Evolutionary conservation across 2,888 invertebrate genomes (phyloP), one percentile per base, ranked within the genome.

Genomic region (Epistrophe eligans): DNA sequence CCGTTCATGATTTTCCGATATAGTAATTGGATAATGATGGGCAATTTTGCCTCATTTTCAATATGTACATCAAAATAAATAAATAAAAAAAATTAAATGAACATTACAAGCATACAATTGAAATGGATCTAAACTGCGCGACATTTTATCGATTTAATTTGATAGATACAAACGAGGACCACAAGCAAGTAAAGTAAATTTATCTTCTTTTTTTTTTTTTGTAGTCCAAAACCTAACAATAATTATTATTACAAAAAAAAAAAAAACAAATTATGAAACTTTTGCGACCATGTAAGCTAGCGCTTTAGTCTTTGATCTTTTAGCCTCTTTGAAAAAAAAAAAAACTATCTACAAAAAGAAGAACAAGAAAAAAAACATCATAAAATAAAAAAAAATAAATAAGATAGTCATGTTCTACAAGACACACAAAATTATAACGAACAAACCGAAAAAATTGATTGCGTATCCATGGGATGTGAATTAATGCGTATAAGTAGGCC

Each of bases 401-500:
- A 35, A 66, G 60, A 77, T 70, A 70, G 40, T 28, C 66, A 57
- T 66, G 79, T 62, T 45, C 40, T 48, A 66, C 52, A 64, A 52
- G 60, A 40, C 19, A 52, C 11, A 71, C 15, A 58, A 55, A 45
- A 35, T 35, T 24, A 28, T 13, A 62, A 62, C 50, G 50, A 48
- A 55, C 19, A 70, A 35, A 62, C 62, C 38, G 17, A 74, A 74
- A 73, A 73, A 72, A 81, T 85, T 81, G 77, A 81, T 81, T 81
- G 84, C 73, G 81, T 81, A 77, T 84, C 77, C 80, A 73, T 73
- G 80, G 81, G 72, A 67, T 73, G 84, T 85, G 84, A 81, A 77
- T 77, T 81, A 77, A 79, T 81, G 81, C 73, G 72, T 67, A 24
- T 24, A 85, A 85, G 81, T 85, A 85, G 81, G 84, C 77, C 84